Conservation (phyloP, 2,113 vertebrate genomes). For the Hirundichthys speculiger region DNA sequence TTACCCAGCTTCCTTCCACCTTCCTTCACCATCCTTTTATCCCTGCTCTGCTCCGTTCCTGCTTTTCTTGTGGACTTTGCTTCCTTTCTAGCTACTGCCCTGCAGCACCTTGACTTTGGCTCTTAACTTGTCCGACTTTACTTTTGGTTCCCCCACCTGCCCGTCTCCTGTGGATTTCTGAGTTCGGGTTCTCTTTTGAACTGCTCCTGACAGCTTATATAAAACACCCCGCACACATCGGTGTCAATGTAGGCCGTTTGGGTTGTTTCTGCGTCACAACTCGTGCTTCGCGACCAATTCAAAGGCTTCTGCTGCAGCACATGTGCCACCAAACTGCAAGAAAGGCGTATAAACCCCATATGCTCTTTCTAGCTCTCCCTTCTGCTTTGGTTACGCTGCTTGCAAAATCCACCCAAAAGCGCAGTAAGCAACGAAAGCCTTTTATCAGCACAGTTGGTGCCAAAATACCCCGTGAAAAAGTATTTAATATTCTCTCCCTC, state of each 20-base stretch:
- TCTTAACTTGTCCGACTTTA: no score
- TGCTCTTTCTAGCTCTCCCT: conserved; percentile 22
- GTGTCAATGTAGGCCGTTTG: conserved; percentile 5
- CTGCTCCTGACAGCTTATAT: no score
- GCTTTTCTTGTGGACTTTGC: no score
- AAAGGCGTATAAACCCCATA: conserved; percentile 21
- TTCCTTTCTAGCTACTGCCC: no score
- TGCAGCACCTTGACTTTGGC: no score
- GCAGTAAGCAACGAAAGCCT: conserved; percentile 55
- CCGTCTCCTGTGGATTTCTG: no score
- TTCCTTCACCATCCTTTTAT: no score
- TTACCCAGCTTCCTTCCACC: no score
- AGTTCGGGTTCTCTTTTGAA: no score
- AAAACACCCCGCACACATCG: background rate
- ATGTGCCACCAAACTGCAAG: conserved; percentile 15
- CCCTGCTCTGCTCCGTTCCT: no score
- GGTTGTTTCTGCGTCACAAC: conserved; percentile 16
- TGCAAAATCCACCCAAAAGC: conserved; percentile 52
- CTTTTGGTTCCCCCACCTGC: no score
- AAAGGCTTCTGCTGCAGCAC: conserved; percentile 27
- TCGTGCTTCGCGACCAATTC: conserved; percentile 23
- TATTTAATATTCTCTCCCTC: conserved; percentile 52
- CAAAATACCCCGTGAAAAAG: conserved; percentile 58
- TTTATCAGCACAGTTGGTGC: conserved; percentile 38
- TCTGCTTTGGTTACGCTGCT: conserved; percentile 13